Base-by-base conservation (phyloP, 2,888 invertebrate species). In the Mystacides longicornis region DNA sequence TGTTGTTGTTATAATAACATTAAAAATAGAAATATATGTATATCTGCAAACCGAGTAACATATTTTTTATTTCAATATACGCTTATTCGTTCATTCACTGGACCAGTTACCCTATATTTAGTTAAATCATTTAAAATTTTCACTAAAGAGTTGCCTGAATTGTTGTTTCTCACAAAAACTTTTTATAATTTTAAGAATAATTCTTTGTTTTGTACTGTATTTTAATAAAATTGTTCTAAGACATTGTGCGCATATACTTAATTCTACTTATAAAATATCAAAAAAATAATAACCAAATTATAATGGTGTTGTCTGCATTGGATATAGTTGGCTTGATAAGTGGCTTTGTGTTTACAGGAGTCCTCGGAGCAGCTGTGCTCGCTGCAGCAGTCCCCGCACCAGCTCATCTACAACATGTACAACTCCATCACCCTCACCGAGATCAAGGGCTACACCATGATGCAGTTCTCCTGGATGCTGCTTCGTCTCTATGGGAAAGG, bases 381-480 rank as follows among this genome's bases (percentile, higher is more conserved):
- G 61, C 75, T 86, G 20, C 79, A 83, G 62, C 85, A 91, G 71
- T 91, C 91, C 0, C 83, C 87, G 0, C 90, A 91, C 62, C 91
- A 92, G 71, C 77, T 92, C 56, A 75, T 92, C 21, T 88, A 85
- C 68, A 88, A 89, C 67, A 78, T 92, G 62, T 91, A 91, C 74
- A 85, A 83, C 65, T 83, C 88, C 1, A 83, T 93, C 57, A 84
- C 90, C 1, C 71, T 91, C 31, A 85, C 90, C 0, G 91, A 93
- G 76, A 80, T 93, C 64, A 92, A 92, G 71, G 93, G 90, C 1
- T 91, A 87, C 69, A 82, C 86, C 27, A 89, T 93, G 87, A 85
- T 91, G 77, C 91, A 93, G 69, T 93, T 92, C 74, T 89, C 92
- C 0, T 93, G 88, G 81, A 89, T 90, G 85, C 75, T 93, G 60